phyloP scores from a whole-genome alignment of 2,888 invertebrate genomes.

The Leptinotarsa rubiginosa region DNA sequence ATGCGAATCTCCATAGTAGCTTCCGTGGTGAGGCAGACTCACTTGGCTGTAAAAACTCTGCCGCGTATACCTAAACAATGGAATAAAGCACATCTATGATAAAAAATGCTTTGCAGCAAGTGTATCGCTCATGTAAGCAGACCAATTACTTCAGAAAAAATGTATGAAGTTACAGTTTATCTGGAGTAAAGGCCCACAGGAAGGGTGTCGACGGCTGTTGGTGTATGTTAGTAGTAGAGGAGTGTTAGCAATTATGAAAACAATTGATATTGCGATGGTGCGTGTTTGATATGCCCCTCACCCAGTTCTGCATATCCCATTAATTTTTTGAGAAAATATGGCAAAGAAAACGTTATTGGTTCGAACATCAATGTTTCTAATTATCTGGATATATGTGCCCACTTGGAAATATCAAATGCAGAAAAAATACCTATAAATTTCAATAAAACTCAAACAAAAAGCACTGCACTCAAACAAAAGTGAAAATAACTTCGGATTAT shows the following conservation, averaged over 20 bases:
- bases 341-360: background rate
- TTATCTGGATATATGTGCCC: no score
- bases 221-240: conserved; percentile 2
- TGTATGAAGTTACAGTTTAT: background rate
- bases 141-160: conserved; percentile 4
- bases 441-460: conserved; percentile 23
- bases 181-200: conserved; percentile 1
- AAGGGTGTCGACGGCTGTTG: conserved; percentile 1
- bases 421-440: background rate
- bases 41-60: conserved; percentile 67
- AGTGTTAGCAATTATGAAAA: conserved; percentile 10
- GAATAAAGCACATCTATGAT: conserved; percentile 50
- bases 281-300: background rate
- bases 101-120: conserved; percentile 28
- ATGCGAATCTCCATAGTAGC: conserved; percentile 67
- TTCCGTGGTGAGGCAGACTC: conserved; percentile 59
- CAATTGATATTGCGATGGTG: background rate
- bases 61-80: conserved; percentile 65
- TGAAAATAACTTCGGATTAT: background rate
- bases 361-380: background rate
- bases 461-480: conserved; percentile 5
- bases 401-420: background rate
- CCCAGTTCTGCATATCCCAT: background rate
- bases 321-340: background rate
- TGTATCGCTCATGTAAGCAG: background rate